Conservation (phyloP, 1,140 invertebrate species). For the Oncopodura yosiiana region DNA sequence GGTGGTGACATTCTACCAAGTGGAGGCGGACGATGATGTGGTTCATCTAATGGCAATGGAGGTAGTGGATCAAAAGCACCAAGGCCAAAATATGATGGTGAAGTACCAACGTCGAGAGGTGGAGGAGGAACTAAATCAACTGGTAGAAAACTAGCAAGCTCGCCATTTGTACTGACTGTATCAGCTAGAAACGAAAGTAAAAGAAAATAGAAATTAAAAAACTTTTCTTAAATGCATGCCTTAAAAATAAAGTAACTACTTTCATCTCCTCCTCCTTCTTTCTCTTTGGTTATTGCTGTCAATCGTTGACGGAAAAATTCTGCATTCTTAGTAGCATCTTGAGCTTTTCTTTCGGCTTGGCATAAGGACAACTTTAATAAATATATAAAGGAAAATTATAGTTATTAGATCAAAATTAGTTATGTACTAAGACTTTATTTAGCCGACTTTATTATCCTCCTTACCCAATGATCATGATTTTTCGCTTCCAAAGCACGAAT, state of each 20-base stretch:
- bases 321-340: conserved; percentile 28
- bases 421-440: too few relatives aligned
- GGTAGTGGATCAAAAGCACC: conserved; percentile 26
- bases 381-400: not conserved
- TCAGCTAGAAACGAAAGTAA: conserved; percentile 11
- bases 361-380: conserved; percentile 29
- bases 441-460: too few relatives aligned
- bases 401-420: too few relatives aligned
- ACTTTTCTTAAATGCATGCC: not conserved
- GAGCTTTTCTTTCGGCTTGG: conserved; percentile 31
- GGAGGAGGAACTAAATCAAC: conserved; percentile 16
- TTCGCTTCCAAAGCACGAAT: conserved; percentile 27
- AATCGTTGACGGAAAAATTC: conserved; percentile 28
- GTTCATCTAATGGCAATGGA: conserved; percentile 24
- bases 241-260: not conserved
- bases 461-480: conserved; percentile 31
- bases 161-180: conserved; percentile 17
- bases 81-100: conserved; percentile 30
- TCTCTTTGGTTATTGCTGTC: conserved; percentile 26
- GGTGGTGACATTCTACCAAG: conserved; percentile 30
- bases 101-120: conserved; percentile 9
- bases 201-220: not conserved
- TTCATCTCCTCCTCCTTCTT: conserved; percentile 24
- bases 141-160: conserved; percentile 14
- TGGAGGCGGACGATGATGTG: conserved; percentile 11